These are phyloP conservation scores for Caenorhabditis sinica DNA, from an alignment of 2,888 invertebrate species.

Conservation along the genomic window DNA sequence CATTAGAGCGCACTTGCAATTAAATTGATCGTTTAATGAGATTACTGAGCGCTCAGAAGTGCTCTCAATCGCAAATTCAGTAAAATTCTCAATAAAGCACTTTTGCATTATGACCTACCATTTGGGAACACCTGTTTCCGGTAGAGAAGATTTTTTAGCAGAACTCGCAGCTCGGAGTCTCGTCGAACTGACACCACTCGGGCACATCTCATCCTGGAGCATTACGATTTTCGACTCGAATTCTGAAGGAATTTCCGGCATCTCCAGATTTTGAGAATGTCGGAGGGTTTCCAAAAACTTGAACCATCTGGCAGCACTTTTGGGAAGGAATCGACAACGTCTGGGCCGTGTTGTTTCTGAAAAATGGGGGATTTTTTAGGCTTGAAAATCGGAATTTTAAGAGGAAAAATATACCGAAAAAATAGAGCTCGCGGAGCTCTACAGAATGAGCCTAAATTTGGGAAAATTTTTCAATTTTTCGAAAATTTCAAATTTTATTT, in stretches of 20 bases:
- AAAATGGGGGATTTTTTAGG: conserved; percentile 2
- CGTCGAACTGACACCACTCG: conserved; percentile 94
- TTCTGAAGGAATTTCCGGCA: conserved; percentile 8
- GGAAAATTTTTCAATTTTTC: too few relatives aligned
- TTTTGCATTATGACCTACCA: too few relatives aligned
- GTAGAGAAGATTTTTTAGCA: conserved; percentile 70
- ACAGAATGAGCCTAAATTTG: too few relatives aligned
- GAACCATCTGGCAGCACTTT: conserved; percentile 72
- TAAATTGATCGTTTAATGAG: too few relatives aligned
- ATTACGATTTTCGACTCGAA: conserved; percentile 18
- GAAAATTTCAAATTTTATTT: too few relatives aligned
- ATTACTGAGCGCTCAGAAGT: too few relatives aligned
- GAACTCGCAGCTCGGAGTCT: conserved; percentile 73
- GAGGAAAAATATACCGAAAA: neutral
- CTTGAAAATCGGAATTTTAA: neutral
- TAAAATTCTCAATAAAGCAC: too few relatives aligned
- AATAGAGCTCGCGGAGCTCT: too few relatives aligned
- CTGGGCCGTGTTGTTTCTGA: conserved; percentile 52
- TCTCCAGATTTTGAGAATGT: conserved; percentile 71
- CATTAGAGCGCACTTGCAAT: too few relatives aligned
- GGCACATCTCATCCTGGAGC: conserved; percentile 67
- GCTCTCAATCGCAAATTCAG: too few relatives aligned
- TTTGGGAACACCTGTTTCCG: too few relatives aligned
- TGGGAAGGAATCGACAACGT: conserved; percentile 79
- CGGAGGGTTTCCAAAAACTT: conserved; percentile 74